Evolutionary conservation across 2,888 invertebrate genomes (phyloP).

Genomic region (Pammene aurita): DNA sequence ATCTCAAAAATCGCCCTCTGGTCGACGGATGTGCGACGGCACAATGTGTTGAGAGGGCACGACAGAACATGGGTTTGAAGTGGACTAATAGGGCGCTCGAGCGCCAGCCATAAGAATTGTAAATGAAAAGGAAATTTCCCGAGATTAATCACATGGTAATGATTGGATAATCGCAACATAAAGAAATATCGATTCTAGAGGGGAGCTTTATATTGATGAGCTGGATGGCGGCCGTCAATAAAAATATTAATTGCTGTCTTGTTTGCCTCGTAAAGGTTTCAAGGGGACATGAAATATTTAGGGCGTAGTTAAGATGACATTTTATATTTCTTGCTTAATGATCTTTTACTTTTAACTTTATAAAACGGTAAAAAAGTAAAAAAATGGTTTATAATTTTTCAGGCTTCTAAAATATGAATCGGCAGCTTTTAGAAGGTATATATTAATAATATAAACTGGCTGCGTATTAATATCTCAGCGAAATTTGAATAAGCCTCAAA

Average conservation of each 20-base stretch:
- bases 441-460: too few relatives aligned
- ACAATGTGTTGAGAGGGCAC: too few relatives aligned
- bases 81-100: too few relatives aligned
- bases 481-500: too few relatives aligned
- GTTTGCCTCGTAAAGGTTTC: conserved; percentile 70
- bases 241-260: conserved; percentile 78
- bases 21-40: too few relatives aligned
- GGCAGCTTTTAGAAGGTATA: too few relatives aligned
- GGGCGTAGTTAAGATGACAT: conserved; percentile 46
- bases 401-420: too few relatives aligned
- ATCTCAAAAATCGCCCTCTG: too few relatives aligned
- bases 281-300: conserved; percentile 63
- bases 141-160: conserved; percentile 36
- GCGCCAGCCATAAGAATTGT: not conserved
- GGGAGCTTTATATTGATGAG: conserved; percentile 75
- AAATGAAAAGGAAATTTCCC: conserved; percentile 36
- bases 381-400: too few relatives aligned
- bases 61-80: too few relatives aligned
- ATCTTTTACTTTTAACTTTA: conserved; percentile 22
- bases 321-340: conserved; percentile 32
- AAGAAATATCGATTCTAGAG: conserved; percentile 63
- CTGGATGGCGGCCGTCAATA: conserved; percentile 62
- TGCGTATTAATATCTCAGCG: too few relatives aligned
- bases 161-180: conserved; percentile 59
- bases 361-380: not conserved